Percentiles rank a stretch among this genome's conserved stretches.
These are phyloP conservation scores for Eptatretus burgeri DNA, from an alignment of 2,113 vertebrate genomes.

Conservation along the genomic window DNA sequence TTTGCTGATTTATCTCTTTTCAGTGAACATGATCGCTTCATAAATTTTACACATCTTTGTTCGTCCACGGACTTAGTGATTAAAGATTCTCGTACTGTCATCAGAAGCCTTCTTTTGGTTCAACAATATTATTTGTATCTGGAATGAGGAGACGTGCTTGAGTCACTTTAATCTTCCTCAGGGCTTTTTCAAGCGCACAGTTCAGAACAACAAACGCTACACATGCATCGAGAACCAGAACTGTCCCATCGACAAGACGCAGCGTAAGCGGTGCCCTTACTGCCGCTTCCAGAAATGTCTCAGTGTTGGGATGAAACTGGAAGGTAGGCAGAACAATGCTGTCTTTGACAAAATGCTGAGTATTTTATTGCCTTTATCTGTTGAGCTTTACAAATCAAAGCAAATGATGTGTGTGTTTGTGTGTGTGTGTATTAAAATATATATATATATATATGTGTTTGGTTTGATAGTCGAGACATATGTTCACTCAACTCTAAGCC, in stretches of 20 bases:
- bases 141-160: too few species aligned
- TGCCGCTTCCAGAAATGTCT: constrained; percentile 36
- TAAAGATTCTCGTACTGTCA: too few species aligned
- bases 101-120: too few species aligned
- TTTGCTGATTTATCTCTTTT: too few species aligned
- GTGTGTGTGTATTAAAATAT: neutral
- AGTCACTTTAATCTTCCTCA: constrained; percentile 10
- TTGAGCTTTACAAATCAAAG: neutral
- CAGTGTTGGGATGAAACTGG: constrained; percentile 30
- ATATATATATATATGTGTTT: neutral
- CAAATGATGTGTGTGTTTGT: neutral
- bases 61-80: too few species aligned
- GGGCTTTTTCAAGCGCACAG: constrained; percentile 38
- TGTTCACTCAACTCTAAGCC: too few species aligned
- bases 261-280: constrained; percentile 30
- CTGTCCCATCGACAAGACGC: constrained; percentile 25
- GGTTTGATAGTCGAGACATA: neutral
- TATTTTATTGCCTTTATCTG: too few species aligned
- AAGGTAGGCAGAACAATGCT: constrained; percentile 16
- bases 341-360: neutral
- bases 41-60: too few species aligned
- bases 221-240: constrained; percentile 23
- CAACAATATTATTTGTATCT: too few species aligned
- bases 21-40: too few species aligned
- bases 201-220: constrained; percentile 33